These are phyloP conservation scores for Diplazon laetatorius DNA, from an alignment of 2,888 invertebrate species.

Conservation along the genomic window DNA sequence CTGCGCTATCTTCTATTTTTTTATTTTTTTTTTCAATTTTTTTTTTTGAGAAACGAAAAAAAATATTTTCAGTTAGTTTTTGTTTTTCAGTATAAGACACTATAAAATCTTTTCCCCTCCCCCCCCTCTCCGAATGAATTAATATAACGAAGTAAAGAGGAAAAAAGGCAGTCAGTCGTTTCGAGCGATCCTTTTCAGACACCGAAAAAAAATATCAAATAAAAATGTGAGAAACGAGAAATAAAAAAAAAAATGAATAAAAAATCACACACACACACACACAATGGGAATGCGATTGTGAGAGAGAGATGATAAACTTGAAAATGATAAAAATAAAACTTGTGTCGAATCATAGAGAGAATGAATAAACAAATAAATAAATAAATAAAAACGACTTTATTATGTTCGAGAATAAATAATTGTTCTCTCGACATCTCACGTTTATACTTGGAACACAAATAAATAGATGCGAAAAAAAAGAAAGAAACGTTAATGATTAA, in stretches of 20 bases:
- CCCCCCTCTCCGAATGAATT: constrained; percentile 26
- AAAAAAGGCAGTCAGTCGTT: constrained; percentile 47
- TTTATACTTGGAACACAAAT: constrained; percentile 64
- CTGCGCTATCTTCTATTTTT: constrained; percentile 64
- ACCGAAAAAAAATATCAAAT: constrained; percentile 45
- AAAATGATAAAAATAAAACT: constrained; percentile 43
- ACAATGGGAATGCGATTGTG: constrained; percentile 20
- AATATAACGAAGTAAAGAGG: constrained; percentile 50
- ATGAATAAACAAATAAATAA: too few relatives aligned
- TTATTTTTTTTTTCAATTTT: constrained; percentile 60
- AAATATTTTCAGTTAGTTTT: too few relatives aligned
- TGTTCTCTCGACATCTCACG: constrained; percentile 71
- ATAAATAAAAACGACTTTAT: constrained; percentile 53
- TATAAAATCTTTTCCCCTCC: too few relatives aligned
- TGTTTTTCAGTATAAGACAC: too few relatives aligned
- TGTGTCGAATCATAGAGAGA: constrained; percentile 26
- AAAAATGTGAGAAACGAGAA: constrained; percentile 59
- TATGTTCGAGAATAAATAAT: constrained; percentile 53
- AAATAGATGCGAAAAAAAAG: constrained; percentile 39
- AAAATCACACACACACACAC: too few relatives aligned
- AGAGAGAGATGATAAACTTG: constrained; percentile 45
- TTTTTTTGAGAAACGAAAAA: too few relatives aligned
- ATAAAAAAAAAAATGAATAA: constrained; percentile 59
- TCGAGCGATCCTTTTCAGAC: constrained; percentile 51
- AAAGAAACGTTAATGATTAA: constrained; percentile 26